These are phyloP conservation scores for Axea sp. DNA, from an alignment of 2,888 invertebrate species.

Conservation along the genomic window DNA sequence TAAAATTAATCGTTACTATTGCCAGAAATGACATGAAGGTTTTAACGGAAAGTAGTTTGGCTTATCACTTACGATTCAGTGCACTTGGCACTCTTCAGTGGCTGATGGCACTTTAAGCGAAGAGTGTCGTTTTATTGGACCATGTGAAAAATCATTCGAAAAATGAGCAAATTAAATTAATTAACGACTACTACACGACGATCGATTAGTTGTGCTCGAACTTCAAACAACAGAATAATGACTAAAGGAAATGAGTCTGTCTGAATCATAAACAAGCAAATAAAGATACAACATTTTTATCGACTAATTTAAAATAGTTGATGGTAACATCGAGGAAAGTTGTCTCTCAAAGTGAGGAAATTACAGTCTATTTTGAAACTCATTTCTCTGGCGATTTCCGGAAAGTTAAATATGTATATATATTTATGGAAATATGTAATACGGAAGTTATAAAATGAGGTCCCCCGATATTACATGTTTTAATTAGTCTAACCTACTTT, in stretches of 20 bases:
- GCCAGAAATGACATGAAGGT: slow-evolving; percentile 10
- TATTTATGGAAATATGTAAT: slow-evolving; percentile 51
- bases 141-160: slow-evolving; percentile 48
- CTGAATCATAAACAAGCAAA: background rate
- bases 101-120: slow-evolving; percentile 51
- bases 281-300: background rate
- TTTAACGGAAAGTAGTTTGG: slow-evolving; percentile 56
- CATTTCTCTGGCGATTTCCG: slow-evolving; percentile 49
- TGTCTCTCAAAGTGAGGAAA: slow-evolving; percentile 53
- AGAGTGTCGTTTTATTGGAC: slow-evolving; percentile 51
- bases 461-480: slow-evolving; percentile 15
- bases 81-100: slow-evolving; percentile 49
- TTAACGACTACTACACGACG: slow-evolving; percentile 25
- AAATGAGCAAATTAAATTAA: slow-evolving; percentile 53
- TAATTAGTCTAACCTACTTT: slow-evolving; percentile 8
- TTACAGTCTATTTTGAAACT: slow-evolving; percentile 46
- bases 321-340: no score
- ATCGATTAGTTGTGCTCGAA: slow-evolving; percentile 16
- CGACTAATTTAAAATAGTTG: no score
- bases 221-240: slow-evolving; percentile 4
- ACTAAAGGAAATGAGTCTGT: background rate
- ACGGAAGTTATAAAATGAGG: slow-evolving; percentile 34
- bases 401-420: no score
- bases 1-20: slow-evolving; percentile 36
- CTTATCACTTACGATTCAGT: slow-evolving; percentile 60